These are phyloP conservation scores for Pocota personata DNA, from an alignment of 2,888 invertebrate species.

Conservation along the genomic window DNA sequence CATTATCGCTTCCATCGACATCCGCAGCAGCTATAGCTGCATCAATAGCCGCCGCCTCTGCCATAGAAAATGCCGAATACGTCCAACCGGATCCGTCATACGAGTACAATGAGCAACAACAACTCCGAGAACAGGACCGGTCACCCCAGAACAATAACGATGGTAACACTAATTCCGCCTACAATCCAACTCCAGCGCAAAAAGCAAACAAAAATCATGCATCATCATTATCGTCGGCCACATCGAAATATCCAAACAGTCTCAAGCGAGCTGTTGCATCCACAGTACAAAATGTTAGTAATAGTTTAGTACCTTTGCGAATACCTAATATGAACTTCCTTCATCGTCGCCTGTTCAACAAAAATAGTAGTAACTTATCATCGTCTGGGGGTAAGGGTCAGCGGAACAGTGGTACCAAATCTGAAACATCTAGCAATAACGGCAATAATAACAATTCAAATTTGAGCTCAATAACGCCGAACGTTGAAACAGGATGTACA, in stretches of 20 bases:
- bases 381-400: slow-evolving; percentile 35
- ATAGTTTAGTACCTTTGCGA: slow-evolving; percentile 76
- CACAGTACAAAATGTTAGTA: slow-evolving; percentile 76
- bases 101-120: slow-evolving; percentile 35
- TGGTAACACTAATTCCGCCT: slow-evolving; percentile 3
- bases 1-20: slow-evolving; percentile 79
- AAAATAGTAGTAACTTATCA: slow-evolving; percentile 71
- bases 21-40: slow-evolving; percentile 74
- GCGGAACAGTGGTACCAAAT: slow-evolving; percentile 39
- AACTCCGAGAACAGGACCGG: slow-evolving; percentile 28
- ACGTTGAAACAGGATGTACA: slow-evolving; percentile 41
- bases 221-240: slow-evolving; percentile 79
- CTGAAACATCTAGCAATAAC: slow-evolving; percentile 50
- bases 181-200: slow-evolving; percentile 12
- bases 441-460: slow-evolving; percentile 55
- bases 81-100: slow-evolving; percentile 45
- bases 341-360: slow-evolving; percentile 78
- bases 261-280: slow-evolving; percentile 79
- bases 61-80: slow-evolving; percentile 50
- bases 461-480: neutral
- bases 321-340: slow-evolving; percentile 77
- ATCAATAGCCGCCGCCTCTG: slow-evolving; percentile 36
- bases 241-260: slow-evolving; percentile 78
- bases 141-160: slow-evolving; percentile 46
- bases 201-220: slow-evolving; percentile 38